Evolutionary conservation across 1,140 invertebrate genomes (phyloP).

Genomic region (Cydia amplana): DNA sequence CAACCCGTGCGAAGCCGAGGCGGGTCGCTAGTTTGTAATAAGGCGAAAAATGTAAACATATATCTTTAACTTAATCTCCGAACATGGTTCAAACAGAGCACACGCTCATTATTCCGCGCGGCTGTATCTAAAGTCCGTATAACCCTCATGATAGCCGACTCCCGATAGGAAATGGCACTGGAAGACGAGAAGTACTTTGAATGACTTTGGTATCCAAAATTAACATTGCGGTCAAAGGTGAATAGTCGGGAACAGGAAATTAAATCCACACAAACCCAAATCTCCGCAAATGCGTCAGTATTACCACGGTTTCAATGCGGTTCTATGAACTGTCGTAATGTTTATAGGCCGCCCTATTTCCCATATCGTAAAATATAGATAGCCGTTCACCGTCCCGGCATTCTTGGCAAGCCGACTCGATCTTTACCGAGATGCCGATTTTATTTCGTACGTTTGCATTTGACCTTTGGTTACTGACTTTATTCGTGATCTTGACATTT

Average conservation of each 20-base stretch:
- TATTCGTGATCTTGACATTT: neutral
- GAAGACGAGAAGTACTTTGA: too few relatives aligned
- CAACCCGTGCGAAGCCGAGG: too few relatives aligned
- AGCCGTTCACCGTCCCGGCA: neutral
- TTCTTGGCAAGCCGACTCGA: conserved; percentile 15
- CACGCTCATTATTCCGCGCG: too few relatives aligned
- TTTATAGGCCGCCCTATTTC: neutral
- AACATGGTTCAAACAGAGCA: too few relatives aligned
- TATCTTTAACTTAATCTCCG: too few relatives aligned
- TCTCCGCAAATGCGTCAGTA: neutral
- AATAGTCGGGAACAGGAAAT: neutral
- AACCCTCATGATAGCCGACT: too few relatives aligned
- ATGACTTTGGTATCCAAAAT: too few relatives aligned
- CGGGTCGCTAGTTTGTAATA: too few relatives aligned
- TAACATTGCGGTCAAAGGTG: too few relatives aligned
- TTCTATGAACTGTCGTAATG: neutral
- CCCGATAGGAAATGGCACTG: too few relatives aligned
- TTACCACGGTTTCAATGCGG: neutral
- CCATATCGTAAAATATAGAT: conserved; percentile 17
- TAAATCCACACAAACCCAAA: neutral
- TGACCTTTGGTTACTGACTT: neutral
- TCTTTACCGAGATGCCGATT: neutral
- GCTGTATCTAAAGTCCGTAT: too few relatives aligned
- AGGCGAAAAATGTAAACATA: too few relatives aligned
- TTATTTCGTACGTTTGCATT: neutral